Conservation (phyloP, 2,888 invertebrate species). For the Orchestes rusci region DNA sequence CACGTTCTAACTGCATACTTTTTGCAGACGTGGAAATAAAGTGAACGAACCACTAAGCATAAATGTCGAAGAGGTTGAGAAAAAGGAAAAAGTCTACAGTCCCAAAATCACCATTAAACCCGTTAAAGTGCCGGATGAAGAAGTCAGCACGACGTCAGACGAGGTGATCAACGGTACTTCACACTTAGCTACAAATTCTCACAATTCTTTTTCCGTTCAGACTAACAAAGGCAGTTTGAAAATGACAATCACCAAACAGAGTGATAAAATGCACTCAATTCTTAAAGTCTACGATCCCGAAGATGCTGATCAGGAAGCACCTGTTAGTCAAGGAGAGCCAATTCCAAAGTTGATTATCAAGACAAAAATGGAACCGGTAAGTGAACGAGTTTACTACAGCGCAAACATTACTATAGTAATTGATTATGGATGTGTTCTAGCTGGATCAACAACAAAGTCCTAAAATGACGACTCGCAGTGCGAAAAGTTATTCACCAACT, state of each 20-base stretch:
- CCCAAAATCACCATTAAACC: constrained; percentile 45
- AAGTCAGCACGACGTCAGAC: constrained; percentile 27
- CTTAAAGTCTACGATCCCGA: constrained; percentile 40
- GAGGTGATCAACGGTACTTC: background rate
- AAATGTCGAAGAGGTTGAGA: constrained; percentile 30
- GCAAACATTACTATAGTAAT: background rate
- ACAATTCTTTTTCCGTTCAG: background rate
- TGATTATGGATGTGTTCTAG: background rate
- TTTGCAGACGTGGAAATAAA: constrained; percentile 14
- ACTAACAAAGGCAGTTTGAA: constrained; percentile 36
- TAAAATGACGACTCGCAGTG: constrained; percentile 40
- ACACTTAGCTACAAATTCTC: background rate
- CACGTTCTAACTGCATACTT: too few relatives aligned
- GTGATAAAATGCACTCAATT: constrained; percentile 40
- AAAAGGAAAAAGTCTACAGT: constrained; percentile 33
- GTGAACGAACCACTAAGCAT: constrained; percentile 22
- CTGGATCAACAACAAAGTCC: constrained; percentile 39
- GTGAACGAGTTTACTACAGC: background rate
- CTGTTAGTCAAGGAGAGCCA: constrained; percentile 30
- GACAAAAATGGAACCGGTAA: constrained; percentile 30
- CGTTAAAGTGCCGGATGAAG: constrained; percentile 34
- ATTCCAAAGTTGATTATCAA: constrained; percentile 39
- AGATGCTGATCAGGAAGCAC: constrained; percentile 24
- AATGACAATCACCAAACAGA: constrained; percentile 43
- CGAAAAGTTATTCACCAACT: constrained; percentile 29